Conservation (phyloP, 30 jellyfish, hydroid and myxozoan genomes). For the Chrysaora quinquecirrha region DNA sequence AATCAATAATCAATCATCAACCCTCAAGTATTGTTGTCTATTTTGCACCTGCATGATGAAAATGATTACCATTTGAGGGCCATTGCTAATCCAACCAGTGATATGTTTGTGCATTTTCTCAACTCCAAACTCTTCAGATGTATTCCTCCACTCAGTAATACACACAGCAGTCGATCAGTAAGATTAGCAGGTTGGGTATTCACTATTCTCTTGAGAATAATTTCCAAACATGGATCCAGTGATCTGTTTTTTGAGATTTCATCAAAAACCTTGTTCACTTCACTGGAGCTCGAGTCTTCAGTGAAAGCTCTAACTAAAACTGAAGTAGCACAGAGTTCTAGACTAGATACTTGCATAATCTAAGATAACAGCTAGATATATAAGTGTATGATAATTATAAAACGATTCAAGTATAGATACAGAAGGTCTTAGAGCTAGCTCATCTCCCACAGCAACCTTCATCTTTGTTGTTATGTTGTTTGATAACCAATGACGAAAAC, state of each 20-base stretch:
- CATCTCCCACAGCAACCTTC: too few species aligned
- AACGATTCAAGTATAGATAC: too few species aligned
- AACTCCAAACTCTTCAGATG: constrained; percentile 41
- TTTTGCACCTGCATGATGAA: background rate
- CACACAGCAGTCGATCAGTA: background rate
- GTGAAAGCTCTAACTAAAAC: background rate
- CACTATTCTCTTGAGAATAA: background rate
- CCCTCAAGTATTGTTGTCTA: too few species aligned
- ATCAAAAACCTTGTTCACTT: background rate
- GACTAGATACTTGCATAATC: background rate
- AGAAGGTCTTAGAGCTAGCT: too few species aligned
- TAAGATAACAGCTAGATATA: too few species aligned
- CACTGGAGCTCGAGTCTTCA: background rate
- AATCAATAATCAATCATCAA: too few species aligned
- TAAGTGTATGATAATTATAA: too few species aligned
- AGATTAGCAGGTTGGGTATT: background rate
- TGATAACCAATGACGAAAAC: too few species aligned
- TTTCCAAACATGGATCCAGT: background rate
- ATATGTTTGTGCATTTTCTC: constrained; percentile 38
- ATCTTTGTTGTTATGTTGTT: too few species aligned
- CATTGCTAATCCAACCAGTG: constrained; percentile 49
- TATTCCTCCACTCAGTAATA: constrained; percentile 33
- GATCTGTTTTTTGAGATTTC: background rate
- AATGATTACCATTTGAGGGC: constrained; percentile 26
- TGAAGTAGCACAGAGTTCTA: background rate